Base-by-base conservation (phyloP, 1,140 invertebrate species). In the Drosophila pallidifrons region DNA sequence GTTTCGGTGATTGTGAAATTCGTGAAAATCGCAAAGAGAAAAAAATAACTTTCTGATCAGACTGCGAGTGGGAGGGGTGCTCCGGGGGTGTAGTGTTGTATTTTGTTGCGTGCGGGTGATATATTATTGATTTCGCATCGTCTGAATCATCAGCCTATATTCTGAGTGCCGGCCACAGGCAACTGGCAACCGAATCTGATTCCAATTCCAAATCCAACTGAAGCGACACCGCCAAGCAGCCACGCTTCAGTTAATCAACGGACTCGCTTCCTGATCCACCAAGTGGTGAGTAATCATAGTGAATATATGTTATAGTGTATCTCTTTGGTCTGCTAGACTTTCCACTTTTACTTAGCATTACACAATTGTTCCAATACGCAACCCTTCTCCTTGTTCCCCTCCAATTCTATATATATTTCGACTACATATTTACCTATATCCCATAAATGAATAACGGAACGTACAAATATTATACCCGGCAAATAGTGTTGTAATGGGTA, bases 71-170 rank as follows among this genome's bases (percentile, higher is more conserved):
- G 43, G 45, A 35, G n/a, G 47, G 8, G 15, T 32, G 47, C 35
- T 13, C 1, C 16, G 30, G 7, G 32, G 3, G 32, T 11, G 69
- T 57, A 38, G 30, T 38, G 5, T 13, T n/a, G 46, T 47, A 25
- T 25, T 10, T 38, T 13, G 41, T 41, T 30, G 30, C 20, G 59
- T 71, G 74, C 65, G 72, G 41, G 74, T 81, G 67, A 71, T 82
- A 82, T 52, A 82, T 55, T 74, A 86, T 86, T 77, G 79, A 87
- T 77, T 73, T 51, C 67, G 30, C 71, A 76, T 79, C 82, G 77
- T 25, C 60, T 79, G 82, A 87, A 74, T 87, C 82, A 87, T 74
- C 77, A 52, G 32, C 1, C 41, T 52, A 75, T 52, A 78, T 59
- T 25, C 20, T 55, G 38, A 55, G 51, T 45, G 58, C 54, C 43